A percentile compares a stretch with the other conserved stretches of the same genome.
These are phyloP conservation scores for Bombus polaris DNA, from an alignment of 1,140 invertebrate genomes.

Conservation along the genomic window DNA sequence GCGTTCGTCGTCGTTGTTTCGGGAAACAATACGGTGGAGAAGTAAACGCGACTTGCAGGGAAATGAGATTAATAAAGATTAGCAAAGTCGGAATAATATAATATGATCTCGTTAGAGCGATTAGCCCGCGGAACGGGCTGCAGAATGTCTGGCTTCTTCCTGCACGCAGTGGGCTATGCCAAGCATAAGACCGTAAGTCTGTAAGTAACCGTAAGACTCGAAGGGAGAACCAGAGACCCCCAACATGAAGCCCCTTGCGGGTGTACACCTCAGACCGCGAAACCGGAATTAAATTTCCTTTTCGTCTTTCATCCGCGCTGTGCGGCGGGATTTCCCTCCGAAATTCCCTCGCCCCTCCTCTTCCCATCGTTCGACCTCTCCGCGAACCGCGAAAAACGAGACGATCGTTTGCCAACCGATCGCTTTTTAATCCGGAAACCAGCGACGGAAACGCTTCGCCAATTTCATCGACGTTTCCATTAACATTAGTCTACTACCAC, in stretches of 20 bases:
- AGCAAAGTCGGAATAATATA: conserved; percentile 81
- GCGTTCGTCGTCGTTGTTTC: conserved; percentile 3
- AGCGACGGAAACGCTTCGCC: too few species aligned
- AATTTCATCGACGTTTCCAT: too few species aligned
- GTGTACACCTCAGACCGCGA: conserved; percentile 74
- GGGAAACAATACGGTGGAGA: neutral
- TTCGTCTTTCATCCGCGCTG: conserved; percentile 7
- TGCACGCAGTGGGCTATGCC: conserved; percentile 58
- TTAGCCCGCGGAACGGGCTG: conserved; percentile 76
- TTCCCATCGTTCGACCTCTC: too few species aligned
- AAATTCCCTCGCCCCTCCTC: neutral
- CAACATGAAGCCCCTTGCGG: conserved; percentile 75
- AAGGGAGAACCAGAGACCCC: conserved; percentile 67
- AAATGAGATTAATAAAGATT: conserved; percentile 82
- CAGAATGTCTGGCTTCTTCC: conserved; percentile 81
- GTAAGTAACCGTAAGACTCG: conserved; percentile 80
- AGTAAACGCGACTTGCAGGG: conserved; percentile 58
- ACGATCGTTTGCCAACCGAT: conserved; percentile 24
- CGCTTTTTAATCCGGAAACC: neutral
- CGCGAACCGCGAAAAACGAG: neutral
- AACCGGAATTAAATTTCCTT: conserved; percentile 79
- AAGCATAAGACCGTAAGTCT: conserved; percentile 76
- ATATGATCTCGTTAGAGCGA: conserved; percentile 82
- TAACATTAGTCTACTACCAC: accelerated
- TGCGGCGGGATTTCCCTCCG: neutral